Base-by-base conservation (phyloP, 1,140 invertebrate genomes). In the Drosophila erecta region DNA sequence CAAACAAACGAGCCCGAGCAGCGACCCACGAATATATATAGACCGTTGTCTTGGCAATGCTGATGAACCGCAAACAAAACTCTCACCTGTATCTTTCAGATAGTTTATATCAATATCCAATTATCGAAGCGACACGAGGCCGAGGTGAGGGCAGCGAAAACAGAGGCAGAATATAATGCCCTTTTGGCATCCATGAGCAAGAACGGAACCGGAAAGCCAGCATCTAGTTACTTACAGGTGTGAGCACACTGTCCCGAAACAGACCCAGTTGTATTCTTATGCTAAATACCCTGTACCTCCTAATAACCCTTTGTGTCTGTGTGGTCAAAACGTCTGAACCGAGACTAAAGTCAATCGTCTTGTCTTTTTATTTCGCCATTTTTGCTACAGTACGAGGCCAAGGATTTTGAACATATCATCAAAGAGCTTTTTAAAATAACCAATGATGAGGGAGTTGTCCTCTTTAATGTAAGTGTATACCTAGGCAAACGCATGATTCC, bases 21-120 rank as follows among this genome's bases (percentile, higher is more conserved):
- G 24, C 54, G 41, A 57, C 41, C 49, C 30, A 69, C 62, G 24
- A 69, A 53, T 20, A 49, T 12, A 50, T 47, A 43, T 14, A 30
- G 46, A n/a, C 50, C 37, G 72, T 76, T 76, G 72, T 33, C 72
- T 58, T 76, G 83, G 83, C 75, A 76, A 72, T 86, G 75, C 51
- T 89, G 79, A 73, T 79, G 75, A 83, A 89, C 59, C 55, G 66
- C 79, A 87, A 86, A 86, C 70, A 86, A 60, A 79, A 76, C 65
- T 58, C 53, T 83, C 60, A 75, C 59, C 77, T 86, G 43, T 87
- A 83, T 87, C 62, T 87, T 87, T 87, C 83, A 87, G 83, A 89
- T 87, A 89, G 84, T 87, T 87, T 87, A 66, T 89, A 89, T 87
- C 83, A 83, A 76, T 89, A 76, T 84, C 60, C 71, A 83, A 79